These are phyloP conservation scores for Phocides pigmalion DNA, from an alignment of 1,140 invertebrate genomes.

Conservation along the genomic window DNA sequence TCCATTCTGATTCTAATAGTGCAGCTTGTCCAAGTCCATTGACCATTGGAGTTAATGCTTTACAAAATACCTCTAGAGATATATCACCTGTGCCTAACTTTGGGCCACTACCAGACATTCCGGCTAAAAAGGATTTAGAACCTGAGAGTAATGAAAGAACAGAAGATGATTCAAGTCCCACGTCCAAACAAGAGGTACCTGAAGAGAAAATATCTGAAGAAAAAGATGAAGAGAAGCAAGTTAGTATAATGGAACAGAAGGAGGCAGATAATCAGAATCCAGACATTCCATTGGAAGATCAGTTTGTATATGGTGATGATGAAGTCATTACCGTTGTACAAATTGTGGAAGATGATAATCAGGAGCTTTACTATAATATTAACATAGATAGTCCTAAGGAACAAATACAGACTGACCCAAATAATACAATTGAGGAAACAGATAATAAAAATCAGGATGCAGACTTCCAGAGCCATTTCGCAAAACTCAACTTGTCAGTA, in stretches of 20 bases:
- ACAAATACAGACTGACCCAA: conserved; percentile 17
- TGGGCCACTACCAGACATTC: conserved; percentile 21
- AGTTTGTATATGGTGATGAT: conserved; percentile 70
- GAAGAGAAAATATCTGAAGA: conserved; percentile 27
- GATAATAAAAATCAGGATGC: conserved; percentile 51
- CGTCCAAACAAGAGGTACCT: conserved; percentile 11
- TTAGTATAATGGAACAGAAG: neutral
- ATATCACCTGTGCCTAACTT: conserved; percentile 44
- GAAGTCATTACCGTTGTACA: conserved; percentile 80
- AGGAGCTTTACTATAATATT: conserved; percentile 73
- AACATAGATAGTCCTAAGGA: conserved; percentile 68
- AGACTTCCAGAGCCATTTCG: conserved; percentile 73
- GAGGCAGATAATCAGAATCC: conserved; percentile 22
- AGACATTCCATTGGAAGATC: conserved; percentile 56
- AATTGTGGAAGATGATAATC: conserved; percentile 80
- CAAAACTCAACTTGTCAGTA: conserved; percentile 60
- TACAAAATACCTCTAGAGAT: conserved; percentile 52
- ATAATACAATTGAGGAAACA: conserved; percentile 40
- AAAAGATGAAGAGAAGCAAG: conserved; percentile 13
- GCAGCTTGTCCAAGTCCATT: conserved; percentile 58
- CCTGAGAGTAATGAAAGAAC: conserved; percentile 11
- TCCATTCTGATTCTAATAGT: conserved; percentile 63
- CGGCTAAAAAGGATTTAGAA: conserved; percentile 12
- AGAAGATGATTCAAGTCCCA: conserved; percentile 17
- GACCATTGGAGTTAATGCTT: conserved; percentile 43